Evolutionary conservation across 1,140 invertebrate genomes (phyloP).

Genomic region (Drosophila repleta): DNA sequence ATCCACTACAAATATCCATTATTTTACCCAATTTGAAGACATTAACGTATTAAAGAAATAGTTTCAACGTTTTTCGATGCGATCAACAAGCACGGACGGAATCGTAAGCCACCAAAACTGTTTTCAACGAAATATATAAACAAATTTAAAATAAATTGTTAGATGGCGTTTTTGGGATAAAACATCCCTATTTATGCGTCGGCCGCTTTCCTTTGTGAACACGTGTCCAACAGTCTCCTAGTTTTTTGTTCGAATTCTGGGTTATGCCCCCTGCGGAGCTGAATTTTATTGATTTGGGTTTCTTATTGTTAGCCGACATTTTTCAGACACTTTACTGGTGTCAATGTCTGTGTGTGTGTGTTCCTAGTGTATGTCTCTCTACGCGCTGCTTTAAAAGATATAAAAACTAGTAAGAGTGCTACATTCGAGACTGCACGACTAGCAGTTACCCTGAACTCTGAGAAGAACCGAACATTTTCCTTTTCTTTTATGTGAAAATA

Average conservation of each 20-base stretch:
- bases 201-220: conserved; percentile 76
- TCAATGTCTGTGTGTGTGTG: conserved; percentile 18
- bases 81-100: not conserved
- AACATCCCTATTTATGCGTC: conserved; percentile 46
- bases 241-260: conserved; percentile 52
- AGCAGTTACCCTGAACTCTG: too few relatives aligned
- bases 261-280: conserved; percentile 66
- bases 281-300: conserved; percentile 76
- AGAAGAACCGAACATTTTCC: too few relatives aligned
- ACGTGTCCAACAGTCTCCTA: conserved; percentile 68
- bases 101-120: not conserved
- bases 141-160: conserved; percentile 64
- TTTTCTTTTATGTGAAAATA: too few relatives aligned
- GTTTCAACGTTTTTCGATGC: not conserved
- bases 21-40: too few relatives aligned
- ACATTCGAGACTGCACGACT: too few relatives aligned
- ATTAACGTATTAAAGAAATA: not conserved
- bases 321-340: conserved; percentile 31
- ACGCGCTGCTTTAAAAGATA: too few relatives aligned
- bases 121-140: conserved; percentile 31
- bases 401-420: too few relatives aligned
- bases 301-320: conserved; percentile 42
- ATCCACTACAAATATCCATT: too few relatives aligned
- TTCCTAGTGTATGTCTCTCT: conserved; percentile 26
- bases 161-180: conserved; percentile 47